These are phyloP conservation scores for Chaetodon trifascialis DNA, from an alignment of 2,113 vertebrate species.

Conservation along the genomic window DNA sequence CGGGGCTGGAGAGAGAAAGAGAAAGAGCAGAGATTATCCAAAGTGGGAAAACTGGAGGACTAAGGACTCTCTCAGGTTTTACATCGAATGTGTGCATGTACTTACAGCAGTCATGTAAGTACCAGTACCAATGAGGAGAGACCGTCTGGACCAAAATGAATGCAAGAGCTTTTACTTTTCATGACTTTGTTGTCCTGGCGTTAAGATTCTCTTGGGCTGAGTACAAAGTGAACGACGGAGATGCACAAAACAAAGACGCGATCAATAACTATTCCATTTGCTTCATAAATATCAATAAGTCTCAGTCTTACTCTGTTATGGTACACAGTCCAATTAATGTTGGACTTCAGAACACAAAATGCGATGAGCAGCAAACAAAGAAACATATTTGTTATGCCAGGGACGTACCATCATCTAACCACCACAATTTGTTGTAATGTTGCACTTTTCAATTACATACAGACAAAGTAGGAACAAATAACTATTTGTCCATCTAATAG, in stretches of 20 bases:
- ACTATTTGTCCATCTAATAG: constrained; percentile 20
- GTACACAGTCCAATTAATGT: constrained; percentile 29
- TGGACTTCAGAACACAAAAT: constrained; percentile 16
- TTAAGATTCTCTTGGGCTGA: neutral
- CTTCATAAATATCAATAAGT: constrained; percentile 6
- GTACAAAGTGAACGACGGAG: neutral
- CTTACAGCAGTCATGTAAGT: neutral
- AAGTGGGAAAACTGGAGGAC: constrained; percentile 48
- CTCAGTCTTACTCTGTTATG: neutral
- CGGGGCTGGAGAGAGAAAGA: constrained; percentile 33
- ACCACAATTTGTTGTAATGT: constrained; percentile 6
- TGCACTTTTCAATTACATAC: constrained; percentile 35
- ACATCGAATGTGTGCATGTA: neutral
- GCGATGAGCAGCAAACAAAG: neutral
- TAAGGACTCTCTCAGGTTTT: constrained; percentile 32
- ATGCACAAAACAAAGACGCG: neutral
- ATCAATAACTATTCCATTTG: neutral
- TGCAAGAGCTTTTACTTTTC: neutral
- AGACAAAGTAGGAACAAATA: neutral
- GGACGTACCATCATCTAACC: constrained; percentile 19
- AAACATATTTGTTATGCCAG: neutral
- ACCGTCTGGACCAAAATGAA: neutral
- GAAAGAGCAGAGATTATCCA: constrained; percentile 63
- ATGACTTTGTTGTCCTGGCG: neutral
- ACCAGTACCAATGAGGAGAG: neutral